These are phyloP conservation scores for Antedon mediterranea DNA, from an alignment of 53 echinoderm and acorn worm genomes.

Conservation along the genomic window DNA sequence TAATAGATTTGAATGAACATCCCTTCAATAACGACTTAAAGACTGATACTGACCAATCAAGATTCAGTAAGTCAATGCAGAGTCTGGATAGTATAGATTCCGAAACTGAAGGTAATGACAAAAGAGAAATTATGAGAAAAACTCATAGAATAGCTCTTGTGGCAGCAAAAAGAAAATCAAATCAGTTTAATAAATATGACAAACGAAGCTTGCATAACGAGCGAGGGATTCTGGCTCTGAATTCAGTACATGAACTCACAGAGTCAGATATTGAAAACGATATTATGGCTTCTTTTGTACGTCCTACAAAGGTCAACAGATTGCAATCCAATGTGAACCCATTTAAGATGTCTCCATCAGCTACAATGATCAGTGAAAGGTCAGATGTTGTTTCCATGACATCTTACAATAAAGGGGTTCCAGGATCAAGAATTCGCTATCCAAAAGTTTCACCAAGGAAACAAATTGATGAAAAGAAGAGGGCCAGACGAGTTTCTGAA, in stretches of 20 bases:
- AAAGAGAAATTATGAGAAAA: slow-evolving; percentile 65
- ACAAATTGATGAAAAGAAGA: not conserved
- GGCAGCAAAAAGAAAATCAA: slow-evolving; percentile 70
- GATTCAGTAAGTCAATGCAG: slow-evolving; percentile 26
- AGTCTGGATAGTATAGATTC: slow-evolving; percentile 40
- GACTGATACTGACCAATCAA: not conserved
- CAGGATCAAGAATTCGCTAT: not conserved
- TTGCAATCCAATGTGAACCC: not conserved
- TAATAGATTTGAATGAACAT: slow-evolving; percentile 23
- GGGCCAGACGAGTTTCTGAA: not conserved
- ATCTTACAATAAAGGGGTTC: not conserved
- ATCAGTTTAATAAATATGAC: slow-evolving; percentile 21
- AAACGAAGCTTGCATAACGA: slow-evolving; percentile 35
- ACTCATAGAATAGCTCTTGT: slow-evolving; percentile 82
- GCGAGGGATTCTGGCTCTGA: slow-evolving; percentile 24
- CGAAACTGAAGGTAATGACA: slow-evolving; percentile 20
- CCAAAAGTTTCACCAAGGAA: not conserved
- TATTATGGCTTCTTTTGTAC: not conserved
- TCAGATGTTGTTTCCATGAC: not conserved
- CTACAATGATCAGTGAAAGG: not conserved
- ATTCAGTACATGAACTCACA: slow-evolving; percentile 44
- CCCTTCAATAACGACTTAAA: not conserved
- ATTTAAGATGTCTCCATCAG: not conserved
- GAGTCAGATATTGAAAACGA: slow-evolving; percentile 34
- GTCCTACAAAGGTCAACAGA: not conserved